Evolutionary conservation across 2,888 invertebrate genomes (phyloP), one percentile per base, ranked within the genome.

Genomic region (Drosophila neutralis): DNA sequence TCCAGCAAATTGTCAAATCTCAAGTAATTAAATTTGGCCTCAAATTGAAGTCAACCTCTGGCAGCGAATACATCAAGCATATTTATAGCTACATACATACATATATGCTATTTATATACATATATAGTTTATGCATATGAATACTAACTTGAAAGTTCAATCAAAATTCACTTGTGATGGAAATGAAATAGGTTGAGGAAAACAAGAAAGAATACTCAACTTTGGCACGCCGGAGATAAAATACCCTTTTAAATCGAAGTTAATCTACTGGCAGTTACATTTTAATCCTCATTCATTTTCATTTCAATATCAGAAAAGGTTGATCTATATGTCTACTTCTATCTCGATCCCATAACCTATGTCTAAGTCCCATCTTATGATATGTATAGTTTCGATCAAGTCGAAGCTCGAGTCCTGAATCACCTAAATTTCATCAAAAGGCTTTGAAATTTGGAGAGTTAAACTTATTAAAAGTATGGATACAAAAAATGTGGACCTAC

Each of bases 21-120:
- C 60, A 63, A 31, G 33, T 68, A 71, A 68, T 71, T 80, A 45
- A 67, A 76, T 80, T 78, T 78, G 18, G 29, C 33, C 33, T n/a
- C 31, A 58, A 58, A 51, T 62, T 68, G 35, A 57, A 51, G 48
- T 15, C 21, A n/a, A 27, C 1, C 38, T 33, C 42, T 49, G 29
- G 6, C 31, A n/a, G 42, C 52, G 18, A 27, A 33, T 21, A 52
- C 36, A 13, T 36, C 24, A 11, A 31, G 59, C 21, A 45, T 24
- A 15, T 8, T 15, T 18, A 38, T 24, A 21, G 45, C 13, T 21
- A 21, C 10, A 4, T 33, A 10, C 31, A 33, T 33, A 10, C 0
- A 0, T 10, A 33, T 33, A 33, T 33, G 10, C 33, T 33, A 33
- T 33, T 4, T 11, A 33, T 11, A 33, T 33, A 33, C 33, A 33